Evolutionary conservation across 1,140 invertebrate genomes (phyloP), one percentile per base, ranked within the genome.

Genomic region (Galleria mellonella): DNA sequence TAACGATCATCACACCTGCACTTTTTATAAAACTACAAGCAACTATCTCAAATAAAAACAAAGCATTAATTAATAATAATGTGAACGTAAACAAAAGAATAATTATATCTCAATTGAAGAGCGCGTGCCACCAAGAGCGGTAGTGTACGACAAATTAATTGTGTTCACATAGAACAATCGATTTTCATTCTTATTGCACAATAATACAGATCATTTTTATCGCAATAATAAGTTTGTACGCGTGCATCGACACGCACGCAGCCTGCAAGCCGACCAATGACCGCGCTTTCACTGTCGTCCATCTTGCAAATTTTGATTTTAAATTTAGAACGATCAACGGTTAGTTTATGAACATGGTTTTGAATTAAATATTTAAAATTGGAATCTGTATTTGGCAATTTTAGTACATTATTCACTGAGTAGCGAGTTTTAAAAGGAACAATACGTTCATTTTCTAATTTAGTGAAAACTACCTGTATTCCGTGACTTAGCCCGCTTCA

Each of bases 261-360:
- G 63, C 45, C 43, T 62, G 48, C 51, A 54, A 57, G 51, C 43
- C 78, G 73, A 79, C 75, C 78, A 79, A 83, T 79, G 78, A 79
- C 78, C 73, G 78, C 68, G 72, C 78, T 83, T 83, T 83, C 78
- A 74, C 78, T 77, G 68, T 58, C 72, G 69, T 62, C 77, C 70
- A 78, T 81, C 70, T 82, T 78, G 57, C 61, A 57, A 62, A 71
- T 77, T 79, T 77, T 73, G 65, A 75, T 76, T 67, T 67, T 72
- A 66, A 77, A 81, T 68, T 73, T 66, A 56, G 66, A 75, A 72
- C 64, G 58, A 47, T 44, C 55, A 63, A 37, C 35, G 14, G 35
- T 37, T 13, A n/a, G 17, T 15, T 35, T 17, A 37, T 13, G 15
- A 37, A 17, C 12, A 37, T 36, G 33, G 1, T n/a, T 15, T 37